Evolutionary conservation across 30 jellyfish, hydroid and myxozoan species (phyloP).

Genomic region (Aurelia coerulea): DNA sequence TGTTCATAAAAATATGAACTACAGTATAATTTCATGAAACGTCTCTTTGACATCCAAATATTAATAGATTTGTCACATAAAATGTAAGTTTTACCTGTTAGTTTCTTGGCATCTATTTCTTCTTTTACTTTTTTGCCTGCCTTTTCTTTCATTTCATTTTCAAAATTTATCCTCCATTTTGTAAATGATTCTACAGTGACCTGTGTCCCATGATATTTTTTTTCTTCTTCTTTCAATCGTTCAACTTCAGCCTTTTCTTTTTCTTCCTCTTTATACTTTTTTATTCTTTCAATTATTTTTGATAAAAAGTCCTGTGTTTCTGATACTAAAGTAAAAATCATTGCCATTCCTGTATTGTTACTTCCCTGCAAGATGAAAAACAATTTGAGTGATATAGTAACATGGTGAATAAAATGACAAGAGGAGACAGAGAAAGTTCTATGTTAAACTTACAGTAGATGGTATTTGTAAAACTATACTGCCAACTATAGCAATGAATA

Average conservation of each 20-base stretch:
- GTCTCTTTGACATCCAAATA: too few species aligned
- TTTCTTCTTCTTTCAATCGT: slow-evolving; percentile 70
- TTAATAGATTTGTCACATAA: too few species aligned
- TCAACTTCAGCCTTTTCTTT: slow-evolving; percentile 44
- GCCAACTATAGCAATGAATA: too few species aligned
- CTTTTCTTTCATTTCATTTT: slow-evolving; percentile 52
- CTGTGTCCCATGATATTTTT: slow-evolving; percentile 85
- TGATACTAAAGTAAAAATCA: slow-evolving; percentile 84
- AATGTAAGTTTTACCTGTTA: slow-evolving; percentile 55
- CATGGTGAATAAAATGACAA: background rate
- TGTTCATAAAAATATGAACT: too few species aligned
- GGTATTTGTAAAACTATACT: too few species aligned
- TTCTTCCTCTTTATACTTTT: slow-evolving; percentile 65
- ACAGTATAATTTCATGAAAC: too few species aligned
- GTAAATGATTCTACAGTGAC: slow-evolving; percentile 88
- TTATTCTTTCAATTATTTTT: slow-evolving; percentile 50
- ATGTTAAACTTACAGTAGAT: background rate
- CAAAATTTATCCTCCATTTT: slow-evolving; percentile 84
- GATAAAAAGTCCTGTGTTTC: slow-evolving; percentile 63
- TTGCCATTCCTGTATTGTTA: slow-evolving; percentile 79
- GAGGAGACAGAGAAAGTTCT: background rate
- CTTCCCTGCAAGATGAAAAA: slow-evolving; percentile 45
- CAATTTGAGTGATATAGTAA: too few species aligned
- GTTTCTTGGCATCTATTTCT: slow-evolving; percentile 36
- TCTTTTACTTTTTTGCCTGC: slow-evolving; percentile 44